Evolutionary conservation across 2,113 vertebrate species (phyloP).

Genomic region (Plectropomus leopardus): DNA sequence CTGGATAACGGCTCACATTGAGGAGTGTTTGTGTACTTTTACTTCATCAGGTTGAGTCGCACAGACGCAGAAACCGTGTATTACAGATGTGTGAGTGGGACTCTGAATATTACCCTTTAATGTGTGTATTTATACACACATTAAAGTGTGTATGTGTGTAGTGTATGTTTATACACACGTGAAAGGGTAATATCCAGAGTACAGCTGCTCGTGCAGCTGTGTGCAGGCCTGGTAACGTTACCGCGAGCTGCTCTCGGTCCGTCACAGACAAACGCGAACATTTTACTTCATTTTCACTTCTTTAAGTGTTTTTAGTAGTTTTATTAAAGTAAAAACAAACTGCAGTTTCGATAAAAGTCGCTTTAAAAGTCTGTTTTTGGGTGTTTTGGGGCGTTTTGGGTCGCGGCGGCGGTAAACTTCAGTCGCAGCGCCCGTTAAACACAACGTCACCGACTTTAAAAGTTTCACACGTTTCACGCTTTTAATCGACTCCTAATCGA

Average conservation of each 20-base stretch:
- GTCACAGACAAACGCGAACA: too few species aligned
- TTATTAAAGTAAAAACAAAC: background rate
- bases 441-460: background rate
- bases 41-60: background rate
- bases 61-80: too few species aligned
- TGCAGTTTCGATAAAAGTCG: background rate
- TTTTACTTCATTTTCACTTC: background rate
- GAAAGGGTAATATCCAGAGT: too few species aligned
- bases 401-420: slow-evolving; percentile 26
- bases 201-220: too few species aligned
- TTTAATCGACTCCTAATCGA: background rate
- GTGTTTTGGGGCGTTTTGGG: background rate
- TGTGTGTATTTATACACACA: too few species aligned
- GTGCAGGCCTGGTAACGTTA: too few species aligned
- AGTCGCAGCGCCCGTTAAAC: background rate
- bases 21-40: background rate
- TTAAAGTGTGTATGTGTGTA: too few species aligned
- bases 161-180: too few species aligned
- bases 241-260: too few species aligned
- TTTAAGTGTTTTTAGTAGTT: too few species aligned
- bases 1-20: background rate
- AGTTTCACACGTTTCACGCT: background rate
- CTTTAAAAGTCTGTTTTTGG: background rate
- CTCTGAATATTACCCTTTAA: too few species aligned
- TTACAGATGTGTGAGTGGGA: too few species aligned